Base-by-base conservation (phyloP, 92 coral and sea anemone species). In the Isaurus tuberculatus region DNA sequence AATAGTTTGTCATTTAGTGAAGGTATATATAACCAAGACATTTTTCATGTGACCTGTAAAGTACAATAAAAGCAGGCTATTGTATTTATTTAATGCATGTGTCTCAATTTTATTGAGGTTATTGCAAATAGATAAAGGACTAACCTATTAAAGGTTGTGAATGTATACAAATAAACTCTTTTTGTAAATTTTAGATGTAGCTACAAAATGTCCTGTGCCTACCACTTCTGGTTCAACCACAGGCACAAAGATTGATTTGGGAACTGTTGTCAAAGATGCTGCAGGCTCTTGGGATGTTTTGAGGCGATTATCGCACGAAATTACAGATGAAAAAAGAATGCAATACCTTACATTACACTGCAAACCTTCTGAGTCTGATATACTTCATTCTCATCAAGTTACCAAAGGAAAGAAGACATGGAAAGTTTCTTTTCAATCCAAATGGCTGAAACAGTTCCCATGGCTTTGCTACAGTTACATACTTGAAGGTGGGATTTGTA, bases 401-500 rank as follows among this genome's bases (percentile, higher is more conserved):
- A 83, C 81, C 87, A 84, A 84, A 84, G 87, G 87, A 73, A 84
- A 84, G 87, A 84, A 84, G 83, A 84, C 73, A 17, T 73, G 87
- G 87, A 84, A 84, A 73, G 87, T 73, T 84, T 84, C 87, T 64
- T 84, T 73, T 73, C 87, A 84, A 84, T 58, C 83, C 72, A 84
- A 60, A 73, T 84, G 87, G 87, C 87, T 84, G 19, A 84, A 84
- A 60, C 87, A 84, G 87, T 84, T 61, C 9, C 87, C 83, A 30
- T 84, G 87, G 87, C 87, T 84, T 84, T 84, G 83, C 84, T 75
- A 85, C 84, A 85, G 89, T 66, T 49, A 86, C 85, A 69, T 79
- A 79, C 89, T 86, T 78, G 81, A 86, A 86, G 89, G 85, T 86
- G 89, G 89, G 23, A 57, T 86, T 67, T 86, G 89, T 67, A 16